These are phyloP conservation scores for Phrynocephalus guinanensis DNA, from an alignment of 2,797 vertebrate species.

Conservation along the genomic window DNA sequence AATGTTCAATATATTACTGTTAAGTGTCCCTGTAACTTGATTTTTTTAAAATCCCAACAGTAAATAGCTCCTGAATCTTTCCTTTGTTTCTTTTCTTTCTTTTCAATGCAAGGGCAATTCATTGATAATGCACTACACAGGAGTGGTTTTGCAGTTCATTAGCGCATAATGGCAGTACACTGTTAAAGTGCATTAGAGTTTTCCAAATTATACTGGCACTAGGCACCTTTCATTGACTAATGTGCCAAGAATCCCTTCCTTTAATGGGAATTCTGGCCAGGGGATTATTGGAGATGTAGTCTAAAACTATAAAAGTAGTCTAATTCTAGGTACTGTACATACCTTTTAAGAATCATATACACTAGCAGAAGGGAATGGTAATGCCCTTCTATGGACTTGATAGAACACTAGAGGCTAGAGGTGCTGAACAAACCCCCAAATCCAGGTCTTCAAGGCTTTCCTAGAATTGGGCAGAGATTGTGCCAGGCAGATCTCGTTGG, in stretches of 20 bases:
- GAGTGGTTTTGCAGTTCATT: too few species aligned
- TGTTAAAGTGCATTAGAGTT: neutral
- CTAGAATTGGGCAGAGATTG: too few species aligned
- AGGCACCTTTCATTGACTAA: neutral
- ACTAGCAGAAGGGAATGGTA: neutral
- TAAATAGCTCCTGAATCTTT: neutral
- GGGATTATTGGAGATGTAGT: neutral
- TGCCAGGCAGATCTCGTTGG: too few species aligned
- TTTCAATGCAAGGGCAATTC: too few species aligned
- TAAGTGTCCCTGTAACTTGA: neutral
- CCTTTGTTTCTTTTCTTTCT: too few species aligned
- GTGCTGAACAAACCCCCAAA: too few species aligned
- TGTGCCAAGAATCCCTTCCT: neutral
- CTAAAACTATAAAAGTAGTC: neutral
- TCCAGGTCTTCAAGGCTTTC: too few species aligned
- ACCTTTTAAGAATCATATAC: neutral
- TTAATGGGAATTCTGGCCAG: neutral
- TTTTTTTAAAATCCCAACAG: neutral
- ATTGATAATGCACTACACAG: neutral
- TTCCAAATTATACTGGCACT: neutral
- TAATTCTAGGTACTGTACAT: neutral
- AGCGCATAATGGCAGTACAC: neutral
- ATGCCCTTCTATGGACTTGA: neutral
- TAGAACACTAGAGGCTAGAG: too few species aligned
- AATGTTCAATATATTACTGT: neutral